These are phyloP conservation scores for Panopea generosa DNA, from an alignment of 2,888 invertebrate genomes.

Conservation along the genomic window DNA sequence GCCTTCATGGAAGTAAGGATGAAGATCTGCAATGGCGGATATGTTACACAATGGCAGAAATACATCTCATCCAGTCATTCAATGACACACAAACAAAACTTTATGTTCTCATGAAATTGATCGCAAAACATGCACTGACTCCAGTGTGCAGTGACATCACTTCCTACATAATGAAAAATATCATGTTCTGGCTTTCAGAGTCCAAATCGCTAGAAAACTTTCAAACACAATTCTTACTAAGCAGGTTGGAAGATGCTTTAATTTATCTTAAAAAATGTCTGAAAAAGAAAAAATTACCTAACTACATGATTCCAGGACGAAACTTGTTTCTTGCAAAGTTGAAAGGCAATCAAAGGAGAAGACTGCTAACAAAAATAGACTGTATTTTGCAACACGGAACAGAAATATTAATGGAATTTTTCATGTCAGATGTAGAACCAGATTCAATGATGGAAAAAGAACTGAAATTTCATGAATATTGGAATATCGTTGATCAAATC, in stretches of 20 bases:
- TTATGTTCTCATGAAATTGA: constrained; percentile 23
- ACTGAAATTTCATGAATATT: too few species aligned
- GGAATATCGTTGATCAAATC: too few species aligned
- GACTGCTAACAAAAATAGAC: too few species aligned
- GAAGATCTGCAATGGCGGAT: constrained; percentile 23
- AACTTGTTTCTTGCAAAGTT: constrained; percentile 13
- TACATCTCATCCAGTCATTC: constrained; percentile 13
- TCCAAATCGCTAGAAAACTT: constrained; percentile 1
- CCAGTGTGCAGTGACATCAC: constrained; percentile 5
- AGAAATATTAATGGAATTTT: too few species aligned
- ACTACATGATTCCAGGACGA: constrained; percentile 34
- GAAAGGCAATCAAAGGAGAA: neutral
- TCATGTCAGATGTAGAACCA: too few species aligned
- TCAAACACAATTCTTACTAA: neutral
- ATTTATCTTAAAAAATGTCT: constrained; percentile 9
- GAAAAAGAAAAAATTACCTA: neutral
- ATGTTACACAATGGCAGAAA: constrained; percentile 26
- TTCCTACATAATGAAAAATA: constrained; percentile 33
- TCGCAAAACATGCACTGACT: constrained; percentile 16
- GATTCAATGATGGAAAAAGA: too few species aligned
- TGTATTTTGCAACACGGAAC: too few species aligned
- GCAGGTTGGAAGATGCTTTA: constrained; percentile 7
- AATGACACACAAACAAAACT: constrained; percentile 32
- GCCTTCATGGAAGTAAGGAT: constrained; percentile 5
- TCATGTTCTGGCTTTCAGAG: constrained; percentile 27